These are phyloP conservation scores for Dendrocincla tyrannina DNA, from an alignment of 2,797 vertebrate genomes.

Conservation along the genomic window DNA sequence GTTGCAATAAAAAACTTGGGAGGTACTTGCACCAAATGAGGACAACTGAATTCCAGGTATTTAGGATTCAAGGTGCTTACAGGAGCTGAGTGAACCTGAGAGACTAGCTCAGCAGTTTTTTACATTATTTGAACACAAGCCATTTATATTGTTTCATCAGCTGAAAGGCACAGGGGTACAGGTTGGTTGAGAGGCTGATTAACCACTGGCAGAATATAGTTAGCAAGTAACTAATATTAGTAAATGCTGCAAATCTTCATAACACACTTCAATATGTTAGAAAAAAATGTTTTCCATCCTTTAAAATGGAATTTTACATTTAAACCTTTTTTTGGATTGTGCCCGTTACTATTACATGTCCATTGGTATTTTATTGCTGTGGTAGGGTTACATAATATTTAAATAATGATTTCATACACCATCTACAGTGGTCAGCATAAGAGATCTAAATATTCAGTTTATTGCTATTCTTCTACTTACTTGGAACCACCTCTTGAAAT, in stretches of 20 bases:
- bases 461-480: not conserved
- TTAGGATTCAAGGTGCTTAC: not conserved
- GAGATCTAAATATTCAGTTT: not conserved
- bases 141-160: not conserved
- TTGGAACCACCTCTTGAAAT: not conserved
- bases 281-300: not conserved
- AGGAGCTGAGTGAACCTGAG: not conserved
- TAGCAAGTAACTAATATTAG: not conserved
- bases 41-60: not conserved
- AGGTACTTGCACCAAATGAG: not conserved
- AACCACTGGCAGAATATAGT: not conserved
- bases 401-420: not conserved
- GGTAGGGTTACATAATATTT: not conserved
- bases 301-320: not conserved
- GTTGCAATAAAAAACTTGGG: not conserved
- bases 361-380: not conserved
- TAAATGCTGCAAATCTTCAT: not conserved
- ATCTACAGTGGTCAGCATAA: not conserved
- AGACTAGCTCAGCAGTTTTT: not conserved
- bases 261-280: rapidly evolving
- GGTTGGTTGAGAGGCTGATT: not conserved
- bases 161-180: not conserved
- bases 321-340: not conserved
- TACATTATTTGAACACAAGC: rapidly evolving
- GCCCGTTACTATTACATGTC: not conserved